Conservation (phyloP, 2,888 invertebrate genomes). For the Ochropleura plecta region DNA sequence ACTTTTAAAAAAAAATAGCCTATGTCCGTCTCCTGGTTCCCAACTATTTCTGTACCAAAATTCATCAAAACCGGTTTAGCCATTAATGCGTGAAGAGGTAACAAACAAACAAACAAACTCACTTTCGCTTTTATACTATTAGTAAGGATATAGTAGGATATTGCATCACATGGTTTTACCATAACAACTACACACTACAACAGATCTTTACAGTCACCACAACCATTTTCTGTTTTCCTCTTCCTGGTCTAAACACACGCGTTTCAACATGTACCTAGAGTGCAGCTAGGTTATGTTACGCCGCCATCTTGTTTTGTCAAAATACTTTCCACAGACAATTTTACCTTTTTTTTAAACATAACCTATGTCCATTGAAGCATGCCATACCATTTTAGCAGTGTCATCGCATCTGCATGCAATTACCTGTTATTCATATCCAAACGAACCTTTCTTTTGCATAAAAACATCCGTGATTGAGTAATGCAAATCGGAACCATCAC, state of each 20-base stretch:
- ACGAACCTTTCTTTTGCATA: slow-evolving; percentile 16
- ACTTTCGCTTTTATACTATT: no score
- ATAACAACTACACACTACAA: neutral
- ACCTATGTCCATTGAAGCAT: no score
- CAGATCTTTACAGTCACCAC: neutral
- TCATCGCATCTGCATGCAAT: neutral
- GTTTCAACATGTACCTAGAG: no score
- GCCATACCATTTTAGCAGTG: neutral
- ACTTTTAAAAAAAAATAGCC: no score
- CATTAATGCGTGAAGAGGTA: no score
- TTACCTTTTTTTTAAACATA: neutral
- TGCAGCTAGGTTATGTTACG: neutral
- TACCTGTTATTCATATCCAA: neutral
- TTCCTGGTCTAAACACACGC: neutral
- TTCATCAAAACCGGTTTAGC: no score
- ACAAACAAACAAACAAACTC: no score
- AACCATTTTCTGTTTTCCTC: neutral
- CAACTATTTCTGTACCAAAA: no score
- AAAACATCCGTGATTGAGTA: slow-evolving; percentile 45
- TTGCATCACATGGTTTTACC: neutral
- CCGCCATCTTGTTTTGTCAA: neutral
- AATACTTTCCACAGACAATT: neutral
- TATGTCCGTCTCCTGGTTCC: no score
- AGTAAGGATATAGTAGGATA: no score
- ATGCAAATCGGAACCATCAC: slow-evolving; percentile 46